Conservation (phyloP, 1,140 invertebrate species). For the Pseudomyrmex cubaensis region DNA sequence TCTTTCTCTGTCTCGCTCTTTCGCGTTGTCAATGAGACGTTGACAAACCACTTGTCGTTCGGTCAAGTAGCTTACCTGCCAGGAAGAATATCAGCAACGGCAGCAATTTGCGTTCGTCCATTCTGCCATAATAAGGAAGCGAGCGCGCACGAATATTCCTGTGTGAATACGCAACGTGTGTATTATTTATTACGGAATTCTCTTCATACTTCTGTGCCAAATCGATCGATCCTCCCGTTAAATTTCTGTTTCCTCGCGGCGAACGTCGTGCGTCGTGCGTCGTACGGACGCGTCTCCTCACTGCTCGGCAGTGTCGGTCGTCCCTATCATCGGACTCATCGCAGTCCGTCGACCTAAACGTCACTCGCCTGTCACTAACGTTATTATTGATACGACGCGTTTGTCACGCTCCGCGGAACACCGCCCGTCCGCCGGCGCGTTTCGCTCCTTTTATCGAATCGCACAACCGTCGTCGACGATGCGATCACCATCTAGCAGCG, state of each 20-base stretch:
- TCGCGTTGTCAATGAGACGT: neutral
- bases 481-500: neutral
- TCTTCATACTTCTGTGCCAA: conserved; percentile 54
- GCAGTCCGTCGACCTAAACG: conserved; percentile 67
- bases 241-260: conserved; percentile 13
- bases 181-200: conserved; percentile 63
- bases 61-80: conserved; percentile 73
- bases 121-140: conserved; percentile 80
- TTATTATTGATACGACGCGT: neutral
- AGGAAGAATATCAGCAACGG: conserved; percentile 77
- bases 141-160: conserved; percentile 36
- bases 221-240: conserved; percentile 32
- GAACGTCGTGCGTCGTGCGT: neutral
- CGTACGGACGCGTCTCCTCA: conserved; percentile 12
- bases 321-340: conserved; percentile 71
- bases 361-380: conserved; percentile 25
- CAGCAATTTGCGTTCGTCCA: conserved; percentile 75
- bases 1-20: conserved; percentile 1
- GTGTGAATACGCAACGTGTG: conserved; percentile 5
- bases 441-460: conserved; percentile 67
- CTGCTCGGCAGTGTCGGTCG: conserved; percentile 30
- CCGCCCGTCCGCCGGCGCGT: conserved; percentile 70
- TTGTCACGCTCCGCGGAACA: conserved; percentile 70
- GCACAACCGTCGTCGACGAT: neutral
- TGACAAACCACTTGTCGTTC: neutral